phyloP scores from a whole-genome alignment of 2,797 vertebrate species.

The Periophthalmus magnuspinnatus region DNA sequence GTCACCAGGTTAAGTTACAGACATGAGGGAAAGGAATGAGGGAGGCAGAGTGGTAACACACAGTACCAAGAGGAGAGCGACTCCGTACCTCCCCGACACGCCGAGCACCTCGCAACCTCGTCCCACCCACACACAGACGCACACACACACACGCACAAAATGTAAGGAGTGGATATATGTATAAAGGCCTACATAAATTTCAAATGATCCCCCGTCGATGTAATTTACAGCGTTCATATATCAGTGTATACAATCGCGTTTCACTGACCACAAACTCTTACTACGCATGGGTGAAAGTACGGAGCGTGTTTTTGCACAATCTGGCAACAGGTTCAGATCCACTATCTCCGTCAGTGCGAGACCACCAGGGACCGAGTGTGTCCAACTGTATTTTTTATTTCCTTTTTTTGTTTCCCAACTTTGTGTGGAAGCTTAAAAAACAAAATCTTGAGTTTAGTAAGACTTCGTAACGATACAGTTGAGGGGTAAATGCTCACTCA shows the following conservation, averaged over 20 bases:
- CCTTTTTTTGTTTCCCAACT: not conserved
- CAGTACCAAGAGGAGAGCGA: slow-evolving; percentile 90
- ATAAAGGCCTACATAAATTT: not conserved
- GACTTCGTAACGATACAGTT: no score
- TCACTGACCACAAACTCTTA: slow-evolving; percentile 1
- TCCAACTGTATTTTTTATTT: not conserved
- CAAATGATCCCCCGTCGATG: slow-evolving; percentile 1
- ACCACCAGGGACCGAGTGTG: not conserved
- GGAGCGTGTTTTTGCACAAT: not conserved
- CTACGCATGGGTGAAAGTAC: no score
- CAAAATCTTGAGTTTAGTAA: not conserved
- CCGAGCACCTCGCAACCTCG: slow-evolving; percentile 80
- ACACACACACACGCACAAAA: slow-evolving; percentile 16
- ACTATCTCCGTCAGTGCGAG: not conserved
- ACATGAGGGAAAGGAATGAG: slow-evolving; percentile 84
- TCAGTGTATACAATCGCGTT: slow-evolving; percentile 4
- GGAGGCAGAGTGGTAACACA: slow-evolving; percentile 93
- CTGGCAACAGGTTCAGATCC: not conserved
- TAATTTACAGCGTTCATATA: not conserved
- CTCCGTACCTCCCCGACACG: slow-evolving; percentile 82
- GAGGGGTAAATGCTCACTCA: no score
- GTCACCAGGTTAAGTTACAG: slow-evolving; percentile 74
- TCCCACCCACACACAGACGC: slow-evolving; percentile 57
- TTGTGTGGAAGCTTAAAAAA: not conserved
- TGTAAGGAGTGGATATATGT: not conserved